Conservation (phyloP, 2,113 vertebrate species). For the Oryzias woworae region DNA sequence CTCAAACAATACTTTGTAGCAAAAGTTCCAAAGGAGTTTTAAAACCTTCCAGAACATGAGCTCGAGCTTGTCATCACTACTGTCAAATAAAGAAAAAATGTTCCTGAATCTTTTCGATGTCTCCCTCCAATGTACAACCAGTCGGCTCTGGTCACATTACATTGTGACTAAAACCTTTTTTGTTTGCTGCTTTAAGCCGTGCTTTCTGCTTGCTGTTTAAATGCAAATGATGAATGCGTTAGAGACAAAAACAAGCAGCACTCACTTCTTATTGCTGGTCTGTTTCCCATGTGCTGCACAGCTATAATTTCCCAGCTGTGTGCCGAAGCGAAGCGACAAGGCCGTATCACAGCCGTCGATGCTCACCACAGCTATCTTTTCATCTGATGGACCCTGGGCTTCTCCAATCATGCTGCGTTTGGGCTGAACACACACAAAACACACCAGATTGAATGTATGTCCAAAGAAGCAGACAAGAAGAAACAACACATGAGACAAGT, state of each 20-base stretch:
- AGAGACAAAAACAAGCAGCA: not conserved
- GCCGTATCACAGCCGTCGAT: conserved; percentile 92
- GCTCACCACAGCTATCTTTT: conserved; percentile 93
- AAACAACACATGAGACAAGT: conserved; percentile 1
- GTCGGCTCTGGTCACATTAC: too few relatives aligned
- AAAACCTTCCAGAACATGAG: too few relatives aligned
- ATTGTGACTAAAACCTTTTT: too few relatives aligned
- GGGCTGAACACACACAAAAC: conserved; percentile 77
- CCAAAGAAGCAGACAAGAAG: not conserved
- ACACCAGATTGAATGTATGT: not conserved
- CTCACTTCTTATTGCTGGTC: conserved; percentile 98
- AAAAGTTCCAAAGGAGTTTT: too few relatives aligned
- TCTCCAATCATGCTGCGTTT: conserved; percentile 86
- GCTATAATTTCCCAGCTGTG: conserved; percentile 92
- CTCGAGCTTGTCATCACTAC: too few relatives aligned
- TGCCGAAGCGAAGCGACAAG: conserved; percentile 89
- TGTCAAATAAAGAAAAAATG: too few relatives aligned
- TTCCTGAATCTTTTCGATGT: too few relatives aligned
- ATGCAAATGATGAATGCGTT: not conserved
- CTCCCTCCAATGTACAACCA: too few relatives aligned
- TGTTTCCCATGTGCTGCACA: conserved; percentile 93
- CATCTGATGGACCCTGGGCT: conserved; percentile 93
- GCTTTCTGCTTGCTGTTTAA: not conserved
- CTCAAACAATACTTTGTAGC: too few relatives aligned
- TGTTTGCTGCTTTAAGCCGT: not conserved